Evolutionary conservation across 2,888 invertebrate genomes (phyloP).

Genomic region (Mechanitis messenoides): DNA sequence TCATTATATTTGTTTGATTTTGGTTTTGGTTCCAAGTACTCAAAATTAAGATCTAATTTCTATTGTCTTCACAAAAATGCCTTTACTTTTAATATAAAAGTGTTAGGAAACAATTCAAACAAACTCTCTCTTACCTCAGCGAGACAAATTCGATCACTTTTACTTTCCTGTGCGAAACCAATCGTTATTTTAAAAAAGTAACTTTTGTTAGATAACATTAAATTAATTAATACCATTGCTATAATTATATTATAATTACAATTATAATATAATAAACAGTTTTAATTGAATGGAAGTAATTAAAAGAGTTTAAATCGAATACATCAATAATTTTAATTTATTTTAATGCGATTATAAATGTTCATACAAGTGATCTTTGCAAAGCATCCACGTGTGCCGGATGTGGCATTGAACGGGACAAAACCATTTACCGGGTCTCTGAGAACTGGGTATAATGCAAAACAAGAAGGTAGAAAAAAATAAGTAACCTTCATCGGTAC

Average conservation of each 20-base stretch:
- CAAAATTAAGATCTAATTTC: not conserved
- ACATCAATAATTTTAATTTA: constrained; percentile 7
- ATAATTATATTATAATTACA: too few species aligned
- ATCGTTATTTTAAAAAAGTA: constrained; percentile 12
- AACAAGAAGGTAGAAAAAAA: constrained; percentile 34
- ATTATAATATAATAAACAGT: too few species aligned
- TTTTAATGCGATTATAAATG: constrained; percentile 40
- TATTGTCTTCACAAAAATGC: too few species aligned
- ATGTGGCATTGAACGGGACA: constrained; percentile 60
- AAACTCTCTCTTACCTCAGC: constrained; percentile 26
- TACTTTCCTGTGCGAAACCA: constrained; percentile 21
- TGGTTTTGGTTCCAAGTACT: not conserved
- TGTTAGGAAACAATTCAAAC: constrained; percentile 3
- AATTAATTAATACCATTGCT: too few species aligned
- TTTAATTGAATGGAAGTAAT: not conserved
- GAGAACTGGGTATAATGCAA: constrained; percentile 60
- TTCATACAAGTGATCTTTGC: constrained; percentile 43
- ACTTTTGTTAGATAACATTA: too few species aligned
- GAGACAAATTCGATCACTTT: constrained; percentile 25
- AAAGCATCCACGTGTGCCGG: constrained; percentile 66
- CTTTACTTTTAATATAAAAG: not conserved
- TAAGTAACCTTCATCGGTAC: constrained; percentile 29
- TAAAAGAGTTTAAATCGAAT: not conserved
- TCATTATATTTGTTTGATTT: not conserved
- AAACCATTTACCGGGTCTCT: constrained; percentile 56